Percentiles rank a stretch among this genome's conserved stretches.
phyloP scores from a whole-genome alignment of 2,888 invertebrate species.

The Taphrorychus bicolor region DNA sequence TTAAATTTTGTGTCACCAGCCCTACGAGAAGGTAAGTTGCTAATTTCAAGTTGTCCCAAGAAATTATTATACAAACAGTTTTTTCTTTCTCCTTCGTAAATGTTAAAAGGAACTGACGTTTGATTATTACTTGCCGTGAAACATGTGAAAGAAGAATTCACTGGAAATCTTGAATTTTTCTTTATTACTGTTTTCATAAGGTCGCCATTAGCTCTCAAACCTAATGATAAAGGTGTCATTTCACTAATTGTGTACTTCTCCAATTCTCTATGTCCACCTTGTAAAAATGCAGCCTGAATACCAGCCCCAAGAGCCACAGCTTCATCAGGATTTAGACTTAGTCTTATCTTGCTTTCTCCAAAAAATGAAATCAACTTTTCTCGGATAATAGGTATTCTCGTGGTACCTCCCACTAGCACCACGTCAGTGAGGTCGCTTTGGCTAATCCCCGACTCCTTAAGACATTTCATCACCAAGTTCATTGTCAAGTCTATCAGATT shows the following conservation, averaged over 20 bases:
- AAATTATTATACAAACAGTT: conserved; percentile 40
- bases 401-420: conserved; percentile 48
- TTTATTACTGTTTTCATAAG: conserved; percentile 41
- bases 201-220: conserved; percentile 30
- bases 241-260: conserved; percentile 41
- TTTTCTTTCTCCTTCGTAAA: conserved; percentile 44
- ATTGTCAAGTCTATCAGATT: conserved; percentile 43
- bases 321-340: conserved; percentile 46
- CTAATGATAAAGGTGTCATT: conserved; percentile 45
- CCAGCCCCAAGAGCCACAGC: conserved; percentile 47
- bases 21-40: conserved; percentile 36
- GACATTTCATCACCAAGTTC: conserved; percentile 40
- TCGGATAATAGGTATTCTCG: conserved; percentile 48
- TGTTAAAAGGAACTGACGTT: conserved; percentile 5
- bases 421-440: conserved; percentile 46
- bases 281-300: conserved; percentile 42
- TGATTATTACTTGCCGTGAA: conserved; percentile 26
- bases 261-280: conserved; percentile 12
- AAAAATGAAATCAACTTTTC: conserved; percentile 40
- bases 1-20: conserved; percentile 35
- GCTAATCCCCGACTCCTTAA: conserved; percentile 38
- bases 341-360: conserved; percentile 31
- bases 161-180: conserved; percentile 41
- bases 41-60: conserved; percentile 34
- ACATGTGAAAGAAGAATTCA: background rate